Percentiles rank a stretch among this genome's conserved stretches.
These are phyloP conservation scores for Brenthis hecate DNA, from an alignment of 2,888 invertebrate genomes.

Conservation along the genomic window DNA sequence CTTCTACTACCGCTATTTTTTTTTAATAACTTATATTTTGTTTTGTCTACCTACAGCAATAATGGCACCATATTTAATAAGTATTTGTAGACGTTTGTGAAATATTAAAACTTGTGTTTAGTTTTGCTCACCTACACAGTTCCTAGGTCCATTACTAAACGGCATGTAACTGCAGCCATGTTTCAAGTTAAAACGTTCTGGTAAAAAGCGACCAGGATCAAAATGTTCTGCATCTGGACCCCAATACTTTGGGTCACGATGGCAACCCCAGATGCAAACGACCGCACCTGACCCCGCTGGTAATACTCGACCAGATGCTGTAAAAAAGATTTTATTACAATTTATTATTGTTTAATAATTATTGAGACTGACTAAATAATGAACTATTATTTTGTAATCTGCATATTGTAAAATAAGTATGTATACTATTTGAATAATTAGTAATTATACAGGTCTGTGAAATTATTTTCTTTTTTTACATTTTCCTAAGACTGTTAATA, in stretches of 20 bases:
- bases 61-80: too few species aligned
- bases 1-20: too few species aligned
- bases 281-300: slow-evolving; percentile 75
- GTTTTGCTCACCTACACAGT: slow-evolving; percentile 72
- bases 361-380: too few species aligned
- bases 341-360: too few species aligned
- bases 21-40: too few species aligned
- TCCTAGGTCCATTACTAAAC: slow-evolving; percentile 78
- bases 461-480: too few species aligned
- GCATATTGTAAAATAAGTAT: too few species aligned
- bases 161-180: slow-evolving; percentile 75
- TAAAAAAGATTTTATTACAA: slow-evolving; percentile 3
- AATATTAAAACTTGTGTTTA: neutral
- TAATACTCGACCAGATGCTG: slow-evolving; percentile 65
- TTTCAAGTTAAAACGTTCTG: slow-evolving; percentile 69
- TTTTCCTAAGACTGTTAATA: too few species aligned
- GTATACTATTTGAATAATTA: too few species aligned
- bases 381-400: neutral
- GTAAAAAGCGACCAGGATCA: slow-evolving; percentile 84
- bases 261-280: slow-evolving; percentile 76
- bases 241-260: slow-evolving; percentile 82
- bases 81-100: neutral
- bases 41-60: too few species aligned
- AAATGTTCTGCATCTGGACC: slow-evolving; percentile 83
- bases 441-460: too few species aligned